A percentile compares a stretch with the other conserved stretches of the same genome.
These are phyloP conservation scores for Cantharis rustica DNA, from an alignment of 2,888 invertebrate genomes.

Conservation along the genomic window DNA sequence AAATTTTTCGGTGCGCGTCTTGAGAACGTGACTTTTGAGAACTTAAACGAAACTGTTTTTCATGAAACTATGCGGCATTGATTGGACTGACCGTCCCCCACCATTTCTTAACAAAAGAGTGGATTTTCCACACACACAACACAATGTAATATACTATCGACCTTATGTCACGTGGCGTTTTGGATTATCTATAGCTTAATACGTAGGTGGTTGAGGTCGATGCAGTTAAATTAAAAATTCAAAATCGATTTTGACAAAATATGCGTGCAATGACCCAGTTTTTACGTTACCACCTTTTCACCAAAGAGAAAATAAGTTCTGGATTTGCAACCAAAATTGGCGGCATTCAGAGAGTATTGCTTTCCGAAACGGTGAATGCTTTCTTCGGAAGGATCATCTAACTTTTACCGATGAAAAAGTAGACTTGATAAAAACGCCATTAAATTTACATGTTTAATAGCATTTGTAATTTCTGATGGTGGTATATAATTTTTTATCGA, in stretches of 20 bases:
- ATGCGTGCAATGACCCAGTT: conserved; percentile 5
- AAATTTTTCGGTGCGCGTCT: background rate
- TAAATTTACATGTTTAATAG: background rate
- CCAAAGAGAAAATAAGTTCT: background rate
- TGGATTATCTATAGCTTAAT: conserved; percentile 16
- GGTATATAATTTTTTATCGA: background rate
- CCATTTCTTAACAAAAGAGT: conserved; percentile 25
- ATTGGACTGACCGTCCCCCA: conserved; percentile 40
- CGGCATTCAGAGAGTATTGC: background rate
- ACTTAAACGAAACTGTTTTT: background rate
- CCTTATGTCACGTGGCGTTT: conserved; percentile 13
- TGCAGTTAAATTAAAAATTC: conserved; percentile 14
- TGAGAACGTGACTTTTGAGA: background rate
- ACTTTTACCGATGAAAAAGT: background rate
- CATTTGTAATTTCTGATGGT: background rate
- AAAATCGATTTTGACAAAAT: conserved; percentile 8
- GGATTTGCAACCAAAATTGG: background rate
- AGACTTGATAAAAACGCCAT: background rate
- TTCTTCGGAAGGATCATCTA: background rate
- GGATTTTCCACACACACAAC: conserved; percentile 14
- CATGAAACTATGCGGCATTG: conserved; percentile 33
- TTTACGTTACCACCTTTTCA: background rate
- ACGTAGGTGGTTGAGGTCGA: conserved; percentile 20
- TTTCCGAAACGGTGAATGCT: background rate
- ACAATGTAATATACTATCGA: conserved; percentile 16